A percentile compares a stretch with the other conserved stretches of the same genome.
Evolutionary conservation across 2,113 vertebrate species (phyloP).

Genomic region (Megalops atlanticus): DNA sequence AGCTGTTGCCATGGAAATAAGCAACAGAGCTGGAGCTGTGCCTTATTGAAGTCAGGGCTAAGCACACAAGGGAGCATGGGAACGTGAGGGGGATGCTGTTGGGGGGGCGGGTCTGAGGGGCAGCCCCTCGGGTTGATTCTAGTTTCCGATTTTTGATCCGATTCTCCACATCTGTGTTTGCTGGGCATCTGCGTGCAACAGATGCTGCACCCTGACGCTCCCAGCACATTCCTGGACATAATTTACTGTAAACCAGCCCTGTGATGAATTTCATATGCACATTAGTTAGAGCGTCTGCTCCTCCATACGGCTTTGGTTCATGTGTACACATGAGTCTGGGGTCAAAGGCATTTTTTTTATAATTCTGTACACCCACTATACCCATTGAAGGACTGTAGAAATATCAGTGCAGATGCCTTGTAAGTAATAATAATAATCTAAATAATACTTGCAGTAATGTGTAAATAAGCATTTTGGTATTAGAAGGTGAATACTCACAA

Average conservation of each 20-base stretch:
- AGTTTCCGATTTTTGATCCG: neutral
- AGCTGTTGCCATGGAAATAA: constrained; percentile 60
- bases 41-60: constrained; percentile 27
- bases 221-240: constrained; percentile 23
- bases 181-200: neutral
- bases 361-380: too few relatives aligned
- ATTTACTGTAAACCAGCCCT: neutral
- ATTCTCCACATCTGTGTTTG: too few relatives aligned
- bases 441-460: neutral
- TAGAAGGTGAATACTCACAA: too few relatives aligned
- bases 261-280: neutral
- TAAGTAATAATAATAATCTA: neutral
- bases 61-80: constrained; percentile 32
- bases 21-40: constrained; percentile 35
- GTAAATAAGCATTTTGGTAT: too few relatives aligned
- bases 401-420: neutral
- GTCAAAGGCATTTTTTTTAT: neutral
- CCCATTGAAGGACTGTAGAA: neutral
- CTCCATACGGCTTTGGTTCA: too few relatives aligned
- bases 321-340: neutral
- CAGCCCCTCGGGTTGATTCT: neutral
- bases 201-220: constrained; percentile 10
- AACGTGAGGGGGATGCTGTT: constrained; percentile 34
- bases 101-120: neutral
- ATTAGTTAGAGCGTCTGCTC: neutral